Evolutionary conservation across 2,113 vertebrate genomes (phyloP).

Genomic region (Urocynchramus pylzowi): DNA sequence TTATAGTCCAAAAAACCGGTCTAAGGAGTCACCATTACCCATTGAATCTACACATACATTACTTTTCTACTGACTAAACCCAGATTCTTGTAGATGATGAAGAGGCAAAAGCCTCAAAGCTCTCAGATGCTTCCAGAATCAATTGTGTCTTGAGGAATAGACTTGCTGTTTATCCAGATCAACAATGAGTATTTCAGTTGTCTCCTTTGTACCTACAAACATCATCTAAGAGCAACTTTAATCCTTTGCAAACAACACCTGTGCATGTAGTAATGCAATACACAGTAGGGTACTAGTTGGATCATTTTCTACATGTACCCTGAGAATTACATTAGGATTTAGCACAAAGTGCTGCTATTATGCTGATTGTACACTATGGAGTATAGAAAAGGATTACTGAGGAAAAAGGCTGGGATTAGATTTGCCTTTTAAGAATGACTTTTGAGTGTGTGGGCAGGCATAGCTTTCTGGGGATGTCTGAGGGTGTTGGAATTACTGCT

Average conservation of each 20-base stretch:
- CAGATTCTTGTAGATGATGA: background rate
- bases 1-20: background rate
- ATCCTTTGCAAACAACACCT: background rate
- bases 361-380: background rate
- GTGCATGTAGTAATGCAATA: background rate
- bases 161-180: background rate
- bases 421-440: background rate
- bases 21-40: background rate
- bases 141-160: background rate
- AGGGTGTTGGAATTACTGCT: background rate
- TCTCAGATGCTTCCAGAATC: background rate
- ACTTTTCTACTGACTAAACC: background rate
- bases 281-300: background rate
- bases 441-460: background rate
- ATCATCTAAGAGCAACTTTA: background rate
- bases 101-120: background rate
- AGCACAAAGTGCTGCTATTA: background rate
- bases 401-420: background rate
- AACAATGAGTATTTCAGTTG: background rate
- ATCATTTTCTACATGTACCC: background rate
- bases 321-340: background rate
- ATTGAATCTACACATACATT: background rate
- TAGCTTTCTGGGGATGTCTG: background rate
- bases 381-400: background rate
- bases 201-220: background rate